A percentile compares a stretch with the other conserved stretches of the same genome.
These are phyloP conservation scores for Bettongia penicillata DNA, from an alignment of 2,113 vertebrate genomes.

Conservation along the genomic window DNA sequence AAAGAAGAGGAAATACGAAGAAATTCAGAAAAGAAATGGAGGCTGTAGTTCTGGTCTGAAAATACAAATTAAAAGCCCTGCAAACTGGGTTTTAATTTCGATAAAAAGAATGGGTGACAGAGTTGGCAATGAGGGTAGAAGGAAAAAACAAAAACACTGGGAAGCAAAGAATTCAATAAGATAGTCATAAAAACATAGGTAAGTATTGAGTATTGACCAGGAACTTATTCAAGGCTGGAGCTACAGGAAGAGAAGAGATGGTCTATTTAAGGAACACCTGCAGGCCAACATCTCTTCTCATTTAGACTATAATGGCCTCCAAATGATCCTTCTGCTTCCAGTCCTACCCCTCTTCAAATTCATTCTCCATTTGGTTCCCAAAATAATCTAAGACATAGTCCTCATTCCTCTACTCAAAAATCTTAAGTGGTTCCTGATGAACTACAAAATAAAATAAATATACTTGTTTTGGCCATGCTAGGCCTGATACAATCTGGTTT, in stretches of 20 bases:
- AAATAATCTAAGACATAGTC: background rate
- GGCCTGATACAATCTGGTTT: too few species aligned
- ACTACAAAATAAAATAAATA: too few species aligned
- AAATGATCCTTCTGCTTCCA: background rate
- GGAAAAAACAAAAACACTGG: background rate
- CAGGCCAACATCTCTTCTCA: background rate
- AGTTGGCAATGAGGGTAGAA: conserved; percentile 7
- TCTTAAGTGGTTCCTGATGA: background rate
- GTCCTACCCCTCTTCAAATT: background rate
- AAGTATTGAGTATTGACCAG: background rate
- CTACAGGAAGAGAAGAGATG: background rate
- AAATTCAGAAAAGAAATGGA: background rate
- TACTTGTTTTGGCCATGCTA: too few species aligned
- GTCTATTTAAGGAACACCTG: background rate
- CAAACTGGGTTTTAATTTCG: background rate
- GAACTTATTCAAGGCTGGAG: conserved; percentile 16
- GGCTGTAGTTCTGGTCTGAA: conserved; percentile 31
- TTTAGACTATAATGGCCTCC: background rate
- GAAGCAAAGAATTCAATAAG: background rate
- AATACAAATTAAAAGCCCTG: background rate
- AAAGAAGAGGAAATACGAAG: conserved; percentile 2
- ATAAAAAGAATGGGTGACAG: background rate
- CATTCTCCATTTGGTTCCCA: background rate
- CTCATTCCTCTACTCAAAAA: background rate
- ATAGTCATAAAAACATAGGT: background rate